Conservation (phyloP, 2,113 vertebrate species). For the Empidonax alnorum region DNA sequence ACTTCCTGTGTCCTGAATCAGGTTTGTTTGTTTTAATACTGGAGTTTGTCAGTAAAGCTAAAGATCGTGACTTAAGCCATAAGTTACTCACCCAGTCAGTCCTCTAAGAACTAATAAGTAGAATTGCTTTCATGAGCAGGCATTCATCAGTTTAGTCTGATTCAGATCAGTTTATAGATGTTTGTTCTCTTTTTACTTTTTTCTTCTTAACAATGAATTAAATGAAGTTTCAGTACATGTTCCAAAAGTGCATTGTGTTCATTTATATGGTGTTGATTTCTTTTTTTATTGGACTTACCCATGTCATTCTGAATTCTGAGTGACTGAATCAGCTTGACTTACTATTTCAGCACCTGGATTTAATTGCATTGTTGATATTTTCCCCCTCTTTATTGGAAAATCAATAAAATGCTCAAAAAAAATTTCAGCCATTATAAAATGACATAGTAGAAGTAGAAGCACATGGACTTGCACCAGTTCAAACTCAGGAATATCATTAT, state of each 20-base stretch:
- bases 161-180: background rate
- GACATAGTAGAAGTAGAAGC: background rate
- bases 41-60: background rate
- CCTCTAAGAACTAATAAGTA: background rate
- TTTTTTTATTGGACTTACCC: conserved; percentile 4
- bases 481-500: background rate
- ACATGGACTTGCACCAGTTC: background rate
- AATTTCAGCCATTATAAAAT: background rate
- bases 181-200: background rate
- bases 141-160: background rate
- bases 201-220: background rate
- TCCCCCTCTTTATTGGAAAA: background rate
- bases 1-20: background rate
- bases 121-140: background rate
- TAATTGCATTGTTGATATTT: background rate
- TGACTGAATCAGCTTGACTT: background rate
- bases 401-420: background rate
- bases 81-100: background rate
- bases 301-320: background rate
- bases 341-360: background rate
- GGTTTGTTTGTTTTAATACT: background rate
- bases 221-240: background rate
- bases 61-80: background rate
- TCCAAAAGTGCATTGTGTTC: background rate
- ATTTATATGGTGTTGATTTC: background rate